phyloP scores from a whole-genome alignment of 2,113 vertebrate genomes.

The Chaenocephalus aceratus region DNA sequence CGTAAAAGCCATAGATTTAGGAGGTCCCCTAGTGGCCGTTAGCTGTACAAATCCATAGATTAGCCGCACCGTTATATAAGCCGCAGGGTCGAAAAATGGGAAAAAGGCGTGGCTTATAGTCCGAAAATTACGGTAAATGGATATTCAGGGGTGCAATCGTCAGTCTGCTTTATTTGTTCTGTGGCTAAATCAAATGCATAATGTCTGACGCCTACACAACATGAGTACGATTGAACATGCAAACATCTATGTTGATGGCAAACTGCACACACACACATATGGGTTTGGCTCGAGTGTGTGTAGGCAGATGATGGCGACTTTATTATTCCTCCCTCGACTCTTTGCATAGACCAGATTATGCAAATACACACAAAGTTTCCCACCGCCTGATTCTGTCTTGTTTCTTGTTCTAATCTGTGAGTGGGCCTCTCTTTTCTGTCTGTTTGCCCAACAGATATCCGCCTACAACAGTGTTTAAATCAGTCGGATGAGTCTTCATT shows the following conservation, averaged over 20 bases:
- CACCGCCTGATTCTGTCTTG: constrained; percentile 32
- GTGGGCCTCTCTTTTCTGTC: constrained; percentile 44
- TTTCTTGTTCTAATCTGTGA: constrained; percentile 47
- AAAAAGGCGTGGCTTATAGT: too few species aligned
- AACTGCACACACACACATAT: constrained; percentile 46
- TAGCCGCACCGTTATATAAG: too few species aligned
- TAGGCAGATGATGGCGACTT: constrained; percentile 65
- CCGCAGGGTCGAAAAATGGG: too few species aligned
- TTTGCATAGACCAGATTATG: constrained; percentile 76
- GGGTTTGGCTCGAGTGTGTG: constrained; percentile 46
- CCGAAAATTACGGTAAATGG: not conserved
- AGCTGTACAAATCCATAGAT: too few species aligned
- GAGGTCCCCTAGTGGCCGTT: too few species aligned
- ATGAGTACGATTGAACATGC: constrained; percentile 21
- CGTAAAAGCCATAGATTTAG: too few species aligned
- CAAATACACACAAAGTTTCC: constrained; percentile 72
- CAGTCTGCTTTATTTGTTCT: constrained; percentile 17
- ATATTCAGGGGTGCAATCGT: not conserved
- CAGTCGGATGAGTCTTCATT: constrained; percentile 14
- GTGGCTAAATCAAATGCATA: constrained; percentile 16
- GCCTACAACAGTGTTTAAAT: constrained; percentile 34
- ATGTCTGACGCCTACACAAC: constrained; percentile 13
- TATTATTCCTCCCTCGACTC: constrained; percentile 72
- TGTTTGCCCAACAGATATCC: constrained; percentile 16
- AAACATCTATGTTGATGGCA: not conserved